Evolutionary conservation across 2,797 vertebrate species (phyloP), one percentile per base, ranked within the genome.

Genomic region (Sorex maritimensis): DNA sequence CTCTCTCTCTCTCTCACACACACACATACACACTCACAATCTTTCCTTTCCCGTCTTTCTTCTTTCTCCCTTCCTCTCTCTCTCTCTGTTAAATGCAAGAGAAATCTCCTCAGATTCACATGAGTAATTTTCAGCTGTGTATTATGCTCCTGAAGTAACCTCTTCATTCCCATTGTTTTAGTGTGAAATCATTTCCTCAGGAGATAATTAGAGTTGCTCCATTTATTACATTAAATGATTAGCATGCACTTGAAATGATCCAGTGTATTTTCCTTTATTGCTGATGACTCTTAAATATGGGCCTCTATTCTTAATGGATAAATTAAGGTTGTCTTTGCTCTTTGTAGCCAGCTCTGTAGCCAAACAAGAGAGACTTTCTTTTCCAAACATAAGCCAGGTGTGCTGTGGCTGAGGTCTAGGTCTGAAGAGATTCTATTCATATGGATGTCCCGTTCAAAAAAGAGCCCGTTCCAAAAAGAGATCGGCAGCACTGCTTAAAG

Each of bases 211-310:
- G 98, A 98, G 98, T 98, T 98, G 98, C 98, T 98, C 98, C 98
- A 98, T 98, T 98, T 98, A 98, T 98, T 98, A 98, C 98, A 98
- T 98, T 98, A 98, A 98, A 98, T 98, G 98, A 98, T 98, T 98
- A 98, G 98, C 97, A 97, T 98, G 98, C 98, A 98, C 98, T 98
- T 98, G 98, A 98, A 98, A 98, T 98, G 98, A 98, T 98, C 98
- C 97, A 97, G 97, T 98, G 97, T 98, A 98, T 98, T 98, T 98
- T 98, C 97, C 97, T 98, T 98, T 98, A 98, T 98, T 98, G 97
- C 98, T 98, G 98, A 98, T 98, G 98, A 98, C 97, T 98, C 98
- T 98, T 98, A 98, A 98, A 98, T 98, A 98, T 93, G 97, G 98
- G 97, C 96, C 98, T 98, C 96, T 97, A 97, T 98, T 98, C 98